These are phyloP conservation scores for Sporophila hypoxantha DNA, from an alignment of 2,113 vertebrate species.

Conservation along the genomic window DNA sequence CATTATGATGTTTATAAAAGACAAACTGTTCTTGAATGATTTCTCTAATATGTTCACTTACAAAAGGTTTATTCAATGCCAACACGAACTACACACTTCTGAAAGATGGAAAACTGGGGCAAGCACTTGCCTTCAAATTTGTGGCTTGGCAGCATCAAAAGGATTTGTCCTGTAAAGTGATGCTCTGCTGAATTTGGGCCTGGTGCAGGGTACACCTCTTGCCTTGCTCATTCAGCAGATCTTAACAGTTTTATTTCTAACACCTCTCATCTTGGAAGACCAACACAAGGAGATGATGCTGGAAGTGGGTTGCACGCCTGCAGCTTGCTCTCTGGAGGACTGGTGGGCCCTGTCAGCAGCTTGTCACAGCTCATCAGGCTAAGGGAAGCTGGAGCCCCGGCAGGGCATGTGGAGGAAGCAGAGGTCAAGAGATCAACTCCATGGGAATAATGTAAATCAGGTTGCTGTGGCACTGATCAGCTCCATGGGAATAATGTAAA, in stretches of 20 bases:
- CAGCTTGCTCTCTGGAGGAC: neutral
- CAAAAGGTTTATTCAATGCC: neutral
- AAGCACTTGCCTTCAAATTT: neutral
- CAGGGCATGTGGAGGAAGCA: fast-evolving
- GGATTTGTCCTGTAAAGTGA: neutral
- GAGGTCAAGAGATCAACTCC: neutral
- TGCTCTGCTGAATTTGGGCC: neutral
- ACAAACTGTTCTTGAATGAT: neutral
- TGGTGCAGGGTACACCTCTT: neutral
- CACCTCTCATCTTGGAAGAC: neutral
- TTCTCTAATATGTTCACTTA: neutral
- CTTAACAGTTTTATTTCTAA: neutral
- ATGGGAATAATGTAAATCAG: too few relatives aligned
- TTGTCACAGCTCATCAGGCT: fast-evolving
- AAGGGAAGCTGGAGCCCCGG: neutral
- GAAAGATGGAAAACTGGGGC: neutral
- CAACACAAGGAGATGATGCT: fast-evolving
- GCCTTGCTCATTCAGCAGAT: neutral
- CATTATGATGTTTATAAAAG: neutral
- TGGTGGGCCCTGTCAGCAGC: neutral
- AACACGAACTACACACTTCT: neutral
- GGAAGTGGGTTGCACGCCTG: neutral
- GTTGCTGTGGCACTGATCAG: neutral
- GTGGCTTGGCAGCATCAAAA: neutral
- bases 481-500: neutral